These are phyloP conservation scores for Troides helena DNA, from an alignment of 2,888 invertebrate genomes.

Conservation along the genomic window DNA sequence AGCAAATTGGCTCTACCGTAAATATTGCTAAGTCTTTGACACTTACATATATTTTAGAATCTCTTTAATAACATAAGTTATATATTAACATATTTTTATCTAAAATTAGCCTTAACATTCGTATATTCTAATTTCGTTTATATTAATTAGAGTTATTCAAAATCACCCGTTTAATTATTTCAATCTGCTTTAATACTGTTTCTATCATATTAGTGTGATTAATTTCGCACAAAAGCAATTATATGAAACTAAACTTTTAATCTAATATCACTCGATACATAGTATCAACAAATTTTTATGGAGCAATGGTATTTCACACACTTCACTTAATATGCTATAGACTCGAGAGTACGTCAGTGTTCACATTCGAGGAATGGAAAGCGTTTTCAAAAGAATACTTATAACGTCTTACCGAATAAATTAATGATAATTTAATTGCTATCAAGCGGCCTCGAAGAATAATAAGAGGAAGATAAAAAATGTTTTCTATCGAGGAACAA, in stretches of 20 bases:
- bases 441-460: not conserved
- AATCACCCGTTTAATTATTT: not conserved
- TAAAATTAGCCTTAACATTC: too few relatives aligned
- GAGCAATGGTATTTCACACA: not conserved
- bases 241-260: not conserved
- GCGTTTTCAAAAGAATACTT: not conserved
- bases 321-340: not conserved
- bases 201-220: not conserved
- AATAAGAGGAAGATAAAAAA: not conserved
- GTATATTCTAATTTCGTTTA: too few relatives aligned
- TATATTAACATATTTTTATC: too few relatives aligned
- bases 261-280: not conserved
- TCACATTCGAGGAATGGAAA: not conserved
- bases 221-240: not conserved
- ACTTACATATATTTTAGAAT: not conserved
- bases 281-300: not conserved
- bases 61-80: not conserved
- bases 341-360: not conserved
- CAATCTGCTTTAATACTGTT: not conserved
- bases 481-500: too few relatives aligned
- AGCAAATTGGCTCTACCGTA: not conserved
- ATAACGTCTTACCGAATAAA: not conserved
- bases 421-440: not conserved
- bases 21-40: not conserved
- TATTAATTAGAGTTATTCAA: not conserved